Evolutionary conservation across 1,140 invertebrate genomes (phyloP).

Genomic region (Eurosta solidaginis): DNA sequence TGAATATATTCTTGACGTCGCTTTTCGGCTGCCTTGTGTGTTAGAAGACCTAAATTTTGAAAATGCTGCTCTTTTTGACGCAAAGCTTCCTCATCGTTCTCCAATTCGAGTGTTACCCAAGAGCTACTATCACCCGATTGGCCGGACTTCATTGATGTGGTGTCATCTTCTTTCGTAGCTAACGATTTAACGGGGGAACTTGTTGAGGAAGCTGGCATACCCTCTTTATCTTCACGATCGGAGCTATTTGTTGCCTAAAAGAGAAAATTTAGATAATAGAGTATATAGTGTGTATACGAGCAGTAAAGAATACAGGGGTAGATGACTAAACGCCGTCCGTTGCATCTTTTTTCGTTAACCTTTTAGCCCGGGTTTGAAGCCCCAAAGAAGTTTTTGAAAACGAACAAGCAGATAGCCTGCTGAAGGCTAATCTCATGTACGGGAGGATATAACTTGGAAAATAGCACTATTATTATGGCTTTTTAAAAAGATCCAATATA

Average conservation of each 20-base stretch:
- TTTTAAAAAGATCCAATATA: too few species aligned
- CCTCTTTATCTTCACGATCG: background rate
- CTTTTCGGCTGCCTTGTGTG: conserved; percentile 65
- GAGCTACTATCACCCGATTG: conserved; percentile 33
- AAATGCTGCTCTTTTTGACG: conserved; percentile 67
- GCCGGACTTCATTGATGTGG: conserved; percentile 30
- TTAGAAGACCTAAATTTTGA: conserved; percentile 68
- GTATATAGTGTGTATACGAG: background rate
- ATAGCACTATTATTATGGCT: too few species aligned
- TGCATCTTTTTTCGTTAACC: too few species aligned
- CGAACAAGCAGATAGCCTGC: too few species aligned
- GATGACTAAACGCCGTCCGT: too few species aligned
- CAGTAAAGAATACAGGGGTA: too few species aligned
- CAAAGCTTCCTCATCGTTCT: conserved; percentile 42
- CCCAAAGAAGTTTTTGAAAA: too few species aligned
- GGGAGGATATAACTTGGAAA: too few species aligned
- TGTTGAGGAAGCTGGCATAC: background rate
- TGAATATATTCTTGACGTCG: conserved; percentile 60
- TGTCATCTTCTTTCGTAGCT: conserved; percentile 31
- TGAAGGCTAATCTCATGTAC: too few species aligned
- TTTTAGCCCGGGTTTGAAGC: too few species aligned
- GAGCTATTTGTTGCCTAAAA: background rate
- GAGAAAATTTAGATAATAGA: background rate
- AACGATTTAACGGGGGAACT: background rate
- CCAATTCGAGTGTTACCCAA: conserved; percentile 31